Evolutionary conservation across 2,888 invertebrate genomes (phyloP), one percentile per base, ranked within the genome.

Genomic region (Therioaphis trifolii): DNA sequence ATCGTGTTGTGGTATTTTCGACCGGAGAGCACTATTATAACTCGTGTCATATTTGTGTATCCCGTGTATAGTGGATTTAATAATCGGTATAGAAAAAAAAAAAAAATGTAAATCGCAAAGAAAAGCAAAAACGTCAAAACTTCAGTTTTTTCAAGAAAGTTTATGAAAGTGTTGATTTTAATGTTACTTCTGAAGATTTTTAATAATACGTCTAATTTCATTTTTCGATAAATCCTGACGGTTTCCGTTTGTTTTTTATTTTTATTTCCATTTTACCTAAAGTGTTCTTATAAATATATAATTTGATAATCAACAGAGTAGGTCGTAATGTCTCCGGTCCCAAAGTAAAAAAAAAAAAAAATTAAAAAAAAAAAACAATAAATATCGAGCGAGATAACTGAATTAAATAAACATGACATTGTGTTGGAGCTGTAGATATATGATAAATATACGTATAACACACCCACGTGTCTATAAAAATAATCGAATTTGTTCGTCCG

Each of bases 201-300:
- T 46, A 46, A 24, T 49, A 29, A 49, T 5, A 43, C 7, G 0
- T 14, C 0, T 76, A 61, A 76, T 61, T 0, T 24, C 0, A 27
- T 61, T 75, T 52, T 14, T 18, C 24, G 43, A 24, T 14, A n/a
- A 40, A 61, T 40, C 27, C 5, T 24, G 24, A 75, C 5, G 12
- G 9, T 43, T 40, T n/a, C 24, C 5, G 11, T 61, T 75, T 46
- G 24, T 24, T 21, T 15, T 18, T 43, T 35, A 7, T 5, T n/a
- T n/a, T 3, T 18, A 27, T 24, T 24, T 75, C 11, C 43, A 61
- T 75, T 75, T 75, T 18, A 27, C 43, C 43, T 46, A 0, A 24
- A 4, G 35, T 21, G 29, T 74, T 14, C 24, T 75, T 58, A 15
- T 58, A 58, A 74, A 75, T 75, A 75, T 24, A 9, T 75, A 29